Evolutionary conservation across 2,797 vertebrate genomes (phyloP), one percentile per base, ranked within the genome.

Genomic region (Ceryle rudis): DNA sequence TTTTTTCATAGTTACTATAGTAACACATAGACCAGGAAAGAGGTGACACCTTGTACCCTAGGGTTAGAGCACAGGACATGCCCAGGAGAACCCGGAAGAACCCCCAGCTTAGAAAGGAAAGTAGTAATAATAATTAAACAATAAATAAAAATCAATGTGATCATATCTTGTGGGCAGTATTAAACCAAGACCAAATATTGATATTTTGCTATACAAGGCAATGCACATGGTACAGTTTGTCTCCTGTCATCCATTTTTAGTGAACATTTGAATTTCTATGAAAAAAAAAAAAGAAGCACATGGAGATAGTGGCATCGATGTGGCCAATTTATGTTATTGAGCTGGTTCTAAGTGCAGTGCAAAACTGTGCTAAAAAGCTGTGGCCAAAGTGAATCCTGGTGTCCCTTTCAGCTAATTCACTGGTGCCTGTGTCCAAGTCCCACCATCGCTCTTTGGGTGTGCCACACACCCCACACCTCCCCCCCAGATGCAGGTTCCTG

Each of bases 361-460:
- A 11, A 62, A 84, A n/a, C 60, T 44, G 37, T 29, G 42, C 64
- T 69, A 58, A 81, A 90, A 81, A 29, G 2, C 41, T 14, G 42
- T 51, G 37, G 62, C 86, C 7, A 5, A 42, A 90, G 51, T 51
- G 31, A 66, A 41, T 28, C 35, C 14, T 29, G 2, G 46, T 8
- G 19, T 29, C 33, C 31, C 20, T 86, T 81, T 13, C 72, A 72
- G 37, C 22, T 8, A 5, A 20, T 84, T 77, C 61, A 26, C 17
- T 52, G 41, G 41, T 3, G 1, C 7, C 2, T 2, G 9, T 39
- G 37, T 49, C 46, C 1, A 4, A n/a, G 26, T 10, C 3, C 1
- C 11, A 14, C 14, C 25, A 14, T 60, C 51, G 4, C 25, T 49
- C 60, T 70, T 41, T 1, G 1, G 21, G 14, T 66, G 21, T 79